Evolutionary conservation across 2,797 vertebrate species (phyloP).

Genomic region (Sebastes steindachneri): DNA sequence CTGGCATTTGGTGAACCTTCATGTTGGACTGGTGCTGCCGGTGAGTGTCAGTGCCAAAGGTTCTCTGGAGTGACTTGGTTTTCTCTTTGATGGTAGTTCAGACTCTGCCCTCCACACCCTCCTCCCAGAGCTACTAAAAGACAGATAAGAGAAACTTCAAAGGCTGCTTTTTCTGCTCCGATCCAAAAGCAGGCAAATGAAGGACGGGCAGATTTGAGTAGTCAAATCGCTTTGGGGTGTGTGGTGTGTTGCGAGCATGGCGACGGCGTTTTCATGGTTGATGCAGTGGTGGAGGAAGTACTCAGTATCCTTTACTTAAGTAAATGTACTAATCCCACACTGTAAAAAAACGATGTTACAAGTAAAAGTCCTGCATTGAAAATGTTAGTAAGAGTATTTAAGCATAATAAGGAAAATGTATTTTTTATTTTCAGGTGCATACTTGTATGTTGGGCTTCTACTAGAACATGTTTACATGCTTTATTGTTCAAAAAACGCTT

Average conservation of each 20-base stretch:
- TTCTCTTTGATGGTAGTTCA: slow-evolving; percentile 60
- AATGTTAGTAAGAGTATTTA: not conserved
- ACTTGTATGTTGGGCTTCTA: no score
- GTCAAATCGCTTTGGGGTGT: slow-evolving; percentile 52
- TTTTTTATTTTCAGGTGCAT: no score
- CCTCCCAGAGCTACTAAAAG: slow-evolving; percentile 31
- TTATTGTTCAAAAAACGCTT: no score
- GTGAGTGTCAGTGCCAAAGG: slow-evolving; percentile 13
- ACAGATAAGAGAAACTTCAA: slow-evolving; percentile 65
- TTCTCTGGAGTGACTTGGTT: slow-evolving; percentile 18
- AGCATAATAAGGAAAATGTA: not conserved
- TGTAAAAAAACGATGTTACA: not conserved
- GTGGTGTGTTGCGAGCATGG: slow-evolving; percentile 15
- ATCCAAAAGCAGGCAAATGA: slow-evolving; percentile 53
- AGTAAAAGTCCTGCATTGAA: not conserved
- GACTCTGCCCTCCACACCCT: slow-evolving; percentile 7
- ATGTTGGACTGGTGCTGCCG: not conserved
- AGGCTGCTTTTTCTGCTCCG: slow-evolving; percentile 34
- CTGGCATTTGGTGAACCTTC: not conserved
- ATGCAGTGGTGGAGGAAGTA: not conserved
- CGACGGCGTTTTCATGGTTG: not conserved
- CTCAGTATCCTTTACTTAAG: not conserved
- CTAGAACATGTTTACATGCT: no score
- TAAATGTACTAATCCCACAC: not conserved
- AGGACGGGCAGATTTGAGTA: slow-evolving; percentile 44